Percentiles rank a stretch among this genome's conserved stretches.
phyloP scores from a whole-genome alignment of 2,888 invertebrate species.

The Dynastes maya region DNA sequence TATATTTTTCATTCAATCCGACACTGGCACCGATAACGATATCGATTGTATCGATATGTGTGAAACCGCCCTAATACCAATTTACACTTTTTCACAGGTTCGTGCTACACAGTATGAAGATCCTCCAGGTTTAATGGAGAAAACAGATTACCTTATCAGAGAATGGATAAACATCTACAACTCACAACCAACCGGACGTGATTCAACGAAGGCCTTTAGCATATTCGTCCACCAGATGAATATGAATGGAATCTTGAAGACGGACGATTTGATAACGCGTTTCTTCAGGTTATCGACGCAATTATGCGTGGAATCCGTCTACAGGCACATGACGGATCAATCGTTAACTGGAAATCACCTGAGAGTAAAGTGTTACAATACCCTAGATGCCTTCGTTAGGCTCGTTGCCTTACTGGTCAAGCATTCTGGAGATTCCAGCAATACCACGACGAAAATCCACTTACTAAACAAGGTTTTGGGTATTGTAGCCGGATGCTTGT shows the following conservation, averaged over 20 bases:
- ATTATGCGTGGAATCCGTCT: slow-evolving; percentile 96
- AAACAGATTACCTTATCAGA: slow-evolving; percentile 92
- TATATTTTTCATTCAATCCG: too few relatives aligned
- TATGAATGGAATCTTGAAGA: slow-evolving; percentile 94
- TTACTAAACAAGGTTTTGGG: slow-evolving; percentile 95
- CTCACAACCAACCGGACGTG: slow-evolving; percentile 84
- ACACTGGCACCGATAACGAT: too few relatives aligned
- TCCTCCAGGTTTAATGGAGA: slow-evolving; percentile 94
- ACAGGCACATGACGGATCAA: slow-evolving; percentile 72
- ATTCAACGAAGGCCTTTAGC: slow-evolving; percentile 92
- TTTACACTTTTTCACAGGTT: slow-evolving; percentile 71
- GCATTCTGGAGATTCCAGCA: slow-evolving; percentile 91
- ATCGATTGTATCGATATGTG: too few relatives aligned
- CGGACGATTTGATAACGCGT: slow-evolving; percentile 96
- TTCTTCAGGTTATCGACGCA: slow-evolving; percentile 98
- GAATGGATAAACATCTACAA: slow-evolving; percentile 97
- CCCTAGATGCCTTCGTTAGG: slow-evolving; percentile 95
- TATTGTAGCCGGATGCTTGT: slow-evolving; percentile 94
- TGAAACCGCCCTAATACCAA: too few relatives aligned
- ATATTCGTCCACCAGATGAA: slow-evolving; percentile 98
- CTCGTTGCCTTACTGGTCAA: slow-evolving; percentile 96
- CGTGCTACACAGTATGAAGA: slow-evolving; percentile 92
- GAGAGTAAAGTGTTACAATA: slow-evolving; percentile 94
- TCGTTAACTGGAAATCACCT: slow-evolving; percentile 63
- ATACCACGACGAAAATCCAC: slow-evolving; percentile 97